A percentile compares a stretch with the other conserved stretches of the same genome.
Evolutionary conservation across 1,140 invertebrate species (phyloP).

Genomic region (Heliconius himera): DNA sequence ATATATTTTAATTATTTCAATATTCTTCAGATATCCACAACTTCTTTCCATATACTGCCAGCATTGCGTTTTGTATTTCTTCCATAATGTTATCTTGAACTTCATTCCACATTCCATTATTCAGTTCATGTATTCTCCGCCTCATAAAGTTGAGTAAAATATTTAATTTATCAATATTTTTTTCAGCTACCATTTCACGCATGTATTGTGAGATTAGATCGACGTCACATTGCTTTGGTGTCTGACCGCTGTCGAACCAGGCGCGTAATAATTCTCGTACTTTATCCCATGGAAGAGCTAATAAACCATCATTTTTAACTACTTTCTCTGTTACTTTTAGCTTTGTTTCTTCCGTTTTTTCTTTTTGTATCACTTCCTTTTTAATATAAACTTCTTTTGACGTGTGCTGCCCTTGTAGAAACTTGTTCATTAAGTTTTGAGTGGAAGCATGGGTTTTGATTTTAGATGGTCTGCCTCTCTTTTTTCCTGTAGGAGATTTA

Average conservation of each 20-base stretch:
- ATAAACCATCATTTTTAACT: slow-evolving; percentile 49
- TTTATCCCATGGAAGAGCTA: slow-evolving; percentile 69
- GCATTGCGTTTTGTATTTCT: slow-evolving; percentile 74
- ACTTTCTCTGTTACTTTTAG: not conserved
- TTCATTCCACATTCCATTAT: slow-evolving; percentile 60
- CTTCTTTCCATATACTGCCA: slow-evolving; percentile 73
- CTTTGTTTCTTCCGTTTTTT: slow-evolving; percentile 43
- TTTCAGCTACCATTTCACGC: slow-evolving; percentile 70
- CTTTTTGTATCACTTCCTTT: slow-evolving; percentile 28
- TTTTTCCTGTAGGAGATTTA: slow-evolving; percentile 56
- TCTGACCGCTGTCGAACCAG: slow-evolving; percentile 77
- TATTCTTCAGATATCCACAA: slow-evolving; percentile 41
- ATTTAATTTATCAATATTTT: slow-evolving; percentile 71
- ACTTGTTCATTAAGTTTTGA: slow-evolving; percentile 59
- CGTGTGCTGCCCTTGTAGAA: slow-evolving; percentile 66
- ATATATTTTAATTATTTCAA: not conserved
- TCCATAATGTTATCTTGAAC: slow-evolving; percentile 61
- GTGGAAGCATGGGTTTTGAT: slow-evolving; percentile 45
- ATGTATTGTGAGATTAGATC: slow-evolving; percentile 74
- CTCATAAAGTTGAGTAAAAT: slow-evolving; percentile 68
- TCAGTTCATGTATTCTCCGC: slow-evolving; percentile 59
- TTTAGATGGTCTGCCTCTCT: slow-evolving; percentile 72
- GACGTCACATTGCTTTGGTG: slow-evolving; percentile 77
- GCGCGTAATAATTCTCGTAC: slow-evolving; percentile 75
- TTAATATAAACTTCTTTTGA: slow-evolving; percentile 40